Evolutionary conservation across 2,888 invertebrate species (phyloP), one percentile per base, ranked within the genome.

Genomic region (Drosophila kanekoi): DNA sequence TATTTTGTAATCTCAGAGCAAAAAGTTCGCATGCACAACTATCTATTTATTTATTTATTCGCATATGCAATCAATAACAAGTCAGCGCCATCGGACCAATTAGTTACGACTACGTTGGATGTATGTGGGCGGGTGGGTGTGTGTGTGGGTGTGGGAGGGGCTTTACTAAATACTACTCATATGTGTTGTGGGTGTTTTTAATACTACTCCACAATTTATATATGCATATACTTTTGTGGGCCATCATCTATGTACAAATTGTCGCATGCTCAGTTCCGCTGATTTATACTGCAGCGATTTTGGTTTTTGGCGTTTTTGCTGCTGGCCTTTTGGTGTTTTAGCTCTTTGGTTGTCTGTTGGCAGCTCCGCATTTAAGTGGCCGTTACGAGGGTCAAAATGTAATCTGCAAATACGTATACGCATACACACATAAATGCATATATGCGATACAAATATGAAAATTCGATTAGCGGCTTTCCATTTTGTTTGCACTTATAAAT

Each of bases 391-490:
- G 79, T 66, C 72, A 67, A 60, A 65, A 67, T 60, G 67, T 84
- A 84, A 83, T 87, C 83, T 83, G 83, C 43, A 87, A 83, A 83
- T 78, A 81, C 52, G 70, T 47, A 43, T 20, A 43, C 9, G 2
- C n/a, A 53, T 18, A 40, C n/a, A 20, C 13, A n/a, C 23, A 38
- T 38, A 38, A n/a, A 14, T 38, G 20, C 13, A 28, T 14, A 13
- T 38, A 38, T 33, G 11, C 9, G 14, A 40, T 52, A 57, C 65
- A 86, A 73, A 73, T 78, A 81, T 81, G 63, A 75, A 81, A 77
- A 84, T 79, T 84, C 77, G 69, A 84, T 87, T 87, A 83, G 84
- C 59, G 79, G 72, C 66, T 68, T 72, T 51, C 32, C 56, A 62
- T 40, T n/a, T 52, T 64, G 32, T 60, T 40, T 58, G 67, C 52